phyloP scores from a whole-genome alignment of 2,113 vertebrate genomes.

The Etheostoma spectabile region DNA sequence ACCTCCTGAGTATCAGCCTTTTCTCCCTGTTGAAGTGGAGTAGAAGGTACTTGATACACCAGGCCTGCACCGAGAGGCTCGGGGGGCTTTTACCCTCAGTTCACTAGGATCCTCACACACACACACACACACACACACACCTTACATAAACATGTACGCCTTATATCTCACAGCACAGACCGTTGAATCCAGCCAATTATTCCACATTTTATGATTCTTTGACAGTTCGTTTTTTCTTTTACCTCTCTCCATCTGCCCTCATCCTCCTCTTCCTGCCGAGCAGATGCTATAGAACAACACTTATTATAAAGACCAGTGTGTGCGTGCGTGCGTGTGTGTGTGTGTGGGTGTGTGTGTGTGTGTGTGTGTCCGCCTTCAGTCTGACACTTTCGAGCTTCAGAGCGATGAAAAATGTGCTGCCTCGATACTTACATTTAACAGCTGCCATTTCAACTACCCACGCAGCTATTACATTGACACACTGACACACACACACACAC shows the following conservation, averaged over 20 bases:
- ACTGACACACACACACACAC: conserved; percentile 23
- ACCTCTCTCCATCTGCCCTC: conserved; percentile 36
- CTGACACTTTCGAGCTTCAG: conserved; percentile 51
- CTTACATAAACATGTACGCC: neutral
- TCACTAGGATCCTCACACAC: neutral
- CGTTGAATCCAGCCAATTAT: conserved; percentile 41
- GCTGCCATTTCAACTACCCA: too few species aligned
- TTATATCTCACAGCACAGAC: neutral
- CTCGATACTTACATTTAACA: conserved; percentile 57
- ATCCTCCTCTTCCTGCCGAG: conserved; percentile 9
- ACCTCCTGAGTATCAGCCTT: too few species aligned
- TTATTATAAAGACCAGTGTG: conserved; percentile 34
- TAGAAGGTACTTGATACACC: too few species aligned
- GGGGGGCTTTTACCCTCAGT: too few species aligned
- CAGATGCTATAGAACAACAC: conserved; percentile 15
- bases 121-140: neutral
- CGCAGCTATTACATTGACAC: too few species aligned
- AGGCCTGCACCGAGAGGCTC: too few species aligned
- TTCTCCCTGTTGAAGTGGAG: too few species aligned
- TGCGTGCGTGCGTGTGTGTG: conserved; percentile 1
- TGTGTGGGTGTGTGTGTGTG: conserved; percentile 5
- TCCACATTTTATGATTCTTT: conserved; percentile 35
- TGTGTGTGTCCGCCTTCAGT: conserved; percentile 32
- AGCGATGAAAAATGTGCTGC: conserved; percentile 44
- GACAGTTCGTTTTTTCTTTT: conserved; percentile 24